phyloP scores from a whole-genome alignment of 2,797 vertebrate species.

The Coccyzus lansbergi region DNA sequence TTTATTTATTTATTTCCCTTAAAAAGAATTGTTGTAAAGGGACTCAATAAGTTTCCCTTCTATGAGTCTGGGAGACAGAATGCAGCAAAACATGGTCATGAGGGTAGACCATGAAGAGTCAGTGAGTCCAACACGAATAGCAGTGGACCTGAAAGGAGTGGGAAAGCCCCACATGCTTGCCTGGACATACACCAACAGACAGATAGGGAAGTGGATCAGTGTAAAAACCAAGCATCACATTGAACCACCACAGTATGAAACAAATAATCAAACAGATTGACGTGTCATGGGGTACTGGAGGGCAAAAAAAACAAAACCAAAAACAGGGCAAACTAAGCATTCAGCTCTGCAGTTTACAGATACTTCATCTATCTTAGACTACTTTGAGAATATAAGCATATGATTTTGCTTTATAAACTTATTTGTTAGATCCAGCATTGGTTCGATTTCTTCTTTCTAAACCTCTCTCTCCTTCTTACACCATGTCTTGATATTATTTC shows the following conservation, averaged over 20 bases:
- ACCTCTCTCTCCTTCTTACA: background rate
- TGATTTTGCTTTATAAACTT: background rate
- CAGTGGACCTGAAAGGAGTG: background rate
- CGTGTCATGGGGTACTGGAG: background rate
- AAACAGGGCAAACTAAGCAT: background rate
- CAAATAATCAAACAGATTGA: background rate
- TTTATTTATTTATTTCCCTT: conserved; percentile 78
- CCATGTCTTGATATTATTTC: background rate
- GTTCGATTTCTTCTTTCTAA: background rate
- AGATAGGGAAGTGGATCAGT: background rate
- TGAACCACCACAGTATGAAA: background rate
- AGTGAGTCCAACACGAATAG: background rate
- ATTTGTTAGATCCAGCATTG: background rate
- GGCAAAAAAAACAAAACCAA: background rate
- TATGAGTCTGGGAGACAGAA: conserved; percentile 52
- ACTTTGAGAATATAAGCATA: background rate
- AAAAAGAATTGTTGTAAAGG: conserved; percentile 9
- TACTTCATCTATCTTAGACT: background rate
- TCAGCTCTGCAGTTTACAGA: background rate
- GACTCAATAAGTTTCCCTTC: conserved; percentile 59
- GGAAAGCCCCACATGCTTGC: background rate
- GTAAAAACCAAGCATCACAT: background rate
- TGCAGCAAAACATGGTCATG: background rate
- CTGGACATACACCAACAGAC: background rate
- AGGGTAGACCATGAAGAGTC: background rate